Percentiles rank a stretch among this genome's conserved stretches.
Conservation (phyloP, 37 sponge, comb jelly and placozoan genomes). For the Tethya wilhelma region DNA sequence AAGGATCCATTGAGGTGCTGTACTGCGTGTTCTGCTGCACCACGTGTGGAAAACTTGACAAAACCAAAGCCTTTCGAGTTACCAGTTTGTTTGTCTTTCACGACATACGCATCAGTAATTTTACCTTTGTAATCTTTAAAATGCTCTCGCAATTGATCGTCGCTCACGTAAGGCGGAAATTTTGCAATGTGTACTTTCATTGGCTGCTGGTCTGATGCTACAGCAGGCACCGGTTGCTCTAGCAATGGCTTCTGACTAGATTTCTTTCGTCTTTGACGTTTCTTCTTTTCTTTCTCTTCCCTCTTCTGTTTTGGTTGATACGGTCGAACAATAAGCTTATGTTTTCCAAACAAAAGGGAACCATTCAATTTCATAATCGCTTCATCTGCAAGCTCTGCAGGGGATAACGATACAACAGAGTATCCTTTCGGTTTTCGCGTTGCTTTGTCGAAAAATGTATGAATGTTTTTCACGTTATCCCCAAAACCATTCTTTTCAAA, state of each 20-base stretch:
- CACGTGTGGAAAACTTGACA: conserved; percentile 12
- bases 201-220: background rate
- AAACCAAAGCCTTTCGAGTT: conserved; percentile 43
- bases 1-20: background rate
- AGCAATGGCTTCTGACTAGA: background rate
- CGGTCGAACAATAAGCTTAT: conserved; percentile 6
- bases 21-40: conserved; percentile 36
- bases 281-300: background rate
- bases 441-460: background rate
- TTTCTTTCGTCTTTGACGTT: background rate
- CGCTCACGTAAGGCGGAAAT: background rate
- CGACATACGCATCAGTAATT: conserved; percentile 15
- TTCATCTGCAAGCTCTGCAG: conserved; percentile 1
- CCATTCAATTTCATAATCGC: conserved; percentile 12
- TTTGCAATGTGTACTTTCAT: no score
- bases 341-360: conserved; percentile 12
- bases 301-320: background rate
- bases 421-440: background rate
- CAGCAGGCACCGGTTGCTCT: no score
- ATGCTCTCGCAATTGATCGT: background rate
- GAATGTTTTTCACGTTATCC: background rate
- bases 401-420: background rate
- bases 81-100: conserved; percentile 2
- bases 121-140: conserved; percentile 9
- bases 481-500: conserved; percentile 5